Base-by-base conservation (phyloP, 2,888 invertebrate genomes). In the Maniola hyperantus region DNA sequence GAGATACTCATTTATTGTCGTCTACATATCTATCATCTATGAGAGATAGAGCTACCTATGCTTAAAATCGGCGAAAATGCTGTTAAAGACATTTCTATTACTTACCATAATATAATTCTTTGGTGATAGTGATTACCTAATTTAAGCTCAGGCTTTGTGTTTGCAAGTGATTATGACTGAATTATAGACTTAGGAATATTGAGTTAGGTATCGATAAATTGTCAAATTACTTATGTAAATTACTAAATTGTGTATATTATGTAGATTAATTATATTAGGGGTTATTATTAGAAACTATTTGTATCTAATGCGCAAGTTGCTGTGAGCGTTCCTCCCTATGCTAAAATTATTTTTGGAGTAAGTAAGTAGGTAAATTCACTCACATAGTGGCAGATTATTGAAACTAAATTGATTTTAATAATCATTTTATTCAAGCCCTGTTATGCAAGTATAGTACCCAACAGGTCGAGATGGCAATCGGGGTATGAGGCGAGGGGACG, bases 111-210 rank as follows among this genome's bases (percentile, higher is more conserved):
- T 20, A 61, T 4, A 58, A 65, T 54, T 55, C 34, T 48, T 69
- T 44, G 34, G 46, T 50, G 13, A 20, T 44, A 34, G 46, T 50
- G 13, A 20, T 15, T 63, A 42, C 6, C 13, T 44, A 13, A 11
- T 5, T 13, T 64, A 59, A 39, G 53, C 51, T n/a, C 7, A 15
- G 48, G 62, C 61, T 54, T 64, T 54, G 60, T 64, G 53, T 61
- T 67, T 18, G 10, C 13, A 54, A 34, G 26, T 48, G 62, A 66
- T 66, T 54, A 66, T 66, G 20, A 61, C 46, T 60, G 54, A 65
- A 51, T 26, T 59, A 65, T 42, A 51, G 51, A 50, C 57, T 64
- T 42, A 15, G 11, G 51, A 50, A 55, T 39, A 50, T 15, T 13
- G 34, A 34, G 36, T 50, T 54, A 34, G 33, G 10, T 44, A 54